Conservation (phyloP, 2,113 vertebrate genomes). For the Mystacornis crossleyi region DNA sequence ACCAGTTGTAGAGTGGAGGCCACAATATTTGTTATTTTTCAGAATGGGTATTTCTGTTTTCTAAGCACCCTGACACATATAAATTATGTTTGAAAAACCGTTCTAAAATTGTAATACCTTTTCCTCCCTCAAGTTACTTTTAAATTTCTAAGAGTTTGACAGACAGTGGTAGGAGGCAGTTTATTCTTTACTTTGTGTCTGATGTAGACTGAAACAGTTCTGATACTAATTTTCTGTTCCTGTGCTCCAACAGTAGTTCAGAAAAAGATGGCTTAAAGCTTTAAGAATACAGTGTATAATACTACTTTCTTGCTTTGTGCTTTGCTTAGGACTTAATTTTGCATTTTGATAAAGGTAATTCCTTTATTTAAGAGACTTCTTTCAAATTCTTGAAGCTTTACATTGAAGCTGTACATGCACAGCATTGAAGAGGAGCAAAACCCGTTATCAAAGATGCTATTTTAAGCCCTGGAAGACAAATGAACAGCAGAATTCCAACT, state of each 20-base stretch:
- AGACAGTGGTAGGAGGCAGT: not conserved
- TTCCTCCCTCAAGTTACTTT: not conserved
- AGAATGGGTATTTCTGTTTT: not conserved
- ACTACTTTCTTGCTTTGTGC: not conserved
- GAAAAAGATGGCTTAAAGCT: not conserved
- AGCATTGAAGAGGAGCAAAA: not conserved
- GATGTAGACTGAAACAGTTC: not conserved
- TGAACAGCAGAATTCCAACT: not conserved
- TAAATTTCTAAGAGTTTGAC: not conserved
- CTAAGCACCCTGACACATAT: not conserved
- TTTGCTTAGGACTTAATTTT: not conserved
- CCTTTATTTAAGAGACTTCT: not conserved
- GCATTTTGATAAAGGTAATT: not conserved
- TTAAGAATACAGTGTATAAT: not conserved
- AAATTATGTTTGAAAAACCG: not conserved
- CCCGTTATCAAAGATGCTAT: not conserved
- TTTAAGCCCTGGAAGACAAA: not conserved
- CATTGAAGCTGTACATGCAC: not conserved
- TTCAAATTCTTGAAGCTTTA: not conserved
- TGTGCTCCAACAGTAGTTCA: not conserved
- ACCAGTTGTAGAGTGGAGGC: fast-evolving
- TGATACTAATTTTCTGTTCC: not conserved
- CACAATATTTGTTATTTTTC: not conserved
- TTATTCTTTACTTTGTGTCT: not conserved
- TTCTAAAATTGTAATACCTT: not conserved